Evolutionary conservation across 2,113 vertebrate genomes (phyloP).

Genomic region (Gavialis gangeticus): DNA sequence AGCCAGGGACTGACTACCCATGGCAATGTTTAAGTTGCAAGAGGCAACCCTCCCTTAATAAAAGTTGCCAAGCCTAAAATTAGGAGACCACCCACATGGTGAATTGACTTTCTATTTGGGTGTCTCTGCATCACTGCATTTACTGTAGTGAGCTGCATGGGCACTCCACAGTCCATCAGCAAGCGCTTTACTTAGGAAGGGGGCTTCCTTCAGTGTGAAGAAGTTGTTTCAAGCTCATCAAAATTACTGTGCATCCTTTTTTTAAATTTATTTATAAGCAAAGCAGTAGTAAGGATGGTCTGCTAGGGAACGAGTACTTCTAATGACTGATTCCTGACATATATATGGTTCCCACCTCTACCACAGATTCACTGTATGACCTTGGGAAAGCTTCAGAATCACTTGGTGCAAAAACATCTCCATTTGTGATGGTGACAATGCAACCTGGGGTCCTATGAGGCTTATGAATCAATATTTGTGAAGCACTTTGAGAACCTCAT

Average conservation of each 20-base stretch:
- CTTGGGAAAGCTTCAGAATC: neutral
- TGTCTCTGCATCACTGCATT: neutral
- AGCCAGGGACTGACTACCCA: too few species aligned
- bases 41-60: too few species aligned
- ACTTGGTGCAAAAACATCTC: fast-evolving
- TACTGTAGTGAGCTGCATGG: neutral
- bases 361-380: neutral
- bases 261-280: neutral
- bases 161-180: neutral
- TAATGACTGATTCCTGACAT: neutral
- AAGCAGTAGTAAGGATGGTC: neutral
- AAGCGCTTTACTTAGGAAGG: neutral
- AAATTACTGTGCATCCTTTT: neutral
- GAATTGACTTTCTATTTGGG: neutral
- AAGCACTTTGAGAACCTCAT: neutral
- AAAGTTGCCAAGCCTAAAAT: neutral
- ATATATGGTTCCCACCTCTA: neutral
- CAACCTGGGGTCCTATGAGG: neutral
- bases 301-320: neutral
- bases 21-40: too few species aligned
- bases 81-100: neutral
- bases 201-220: neutral
- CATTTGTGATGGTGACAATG: neutral
- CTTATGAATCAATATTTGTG: neutral
- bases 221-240: neutral